phyloP scores from a whole-genome alignment of 2,888 invertebrate genomes.

The Drosophila cracens region DNA sequence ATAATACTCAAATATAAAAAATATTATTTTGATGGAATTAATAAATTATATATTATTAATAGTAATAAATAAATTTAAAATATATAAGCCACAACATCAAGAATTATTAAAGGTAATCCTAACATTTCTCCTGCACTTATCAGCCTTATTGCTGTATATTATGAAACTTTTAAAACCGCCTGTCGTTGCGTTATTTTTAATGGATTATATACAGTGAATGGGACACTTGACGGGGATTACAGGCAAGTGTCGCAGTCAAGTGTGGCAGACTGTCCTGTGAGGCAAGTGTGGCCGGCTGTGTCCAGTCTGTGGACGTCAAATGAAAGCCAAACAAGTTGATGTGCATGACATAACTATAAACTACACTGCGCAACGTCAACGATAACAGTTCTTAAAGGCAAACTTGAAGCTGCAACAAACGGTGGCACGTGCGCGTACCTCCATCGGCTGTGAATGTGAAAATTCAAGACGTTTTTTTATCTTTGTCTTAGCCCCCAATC shows the following conservation, averaged over 20 bases:
- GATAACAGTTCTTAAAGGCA: not conserved
- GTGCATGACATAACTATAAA: slow-evolving; percentile 58
- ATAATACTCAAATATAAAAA: not conserved
- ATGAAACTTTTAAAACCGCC: slow-evolving; percentile 12
- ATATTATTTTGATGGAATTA: not conserved
- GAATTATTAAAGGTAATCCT: not conserved
- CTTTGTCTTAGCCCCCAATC: slow-evolving; percentile 12
- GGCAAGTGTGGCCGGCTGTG: slow-evolving; percentile 40
- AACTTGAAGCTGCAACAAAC: slow-evolving; percentile 8
- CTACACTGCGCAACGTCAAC: slow-evolving; percentile 26
- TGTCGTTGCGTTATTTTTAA: slow-evolving; percentile 44
- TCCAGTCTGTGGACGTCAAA: slow-evolving; percentile 61
- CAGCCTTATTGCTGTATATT: not conserved
- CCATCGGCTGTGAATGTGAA: slow-evolving; percentile 56
- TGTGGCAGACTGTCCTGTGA: slow-evolving; percentile 9
- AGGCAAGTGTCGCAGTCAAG: slow-evolving; percentile 59
- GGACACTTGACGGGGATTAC: slow-evolving; percentile 60
- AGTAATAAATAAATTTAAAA: not conserved
- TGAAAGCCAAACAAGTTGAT: slow-evolving; percentile 78
- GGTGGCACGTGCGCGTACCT: slow-evolving; percentile 48
- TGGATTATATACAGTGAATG: slow-evolving; percentile 58
- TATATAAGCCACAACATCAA: too few relatives aligned
- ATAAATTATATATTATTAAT: not conserved
- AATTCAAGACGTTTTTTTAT: slow-evolving; percentile 16
- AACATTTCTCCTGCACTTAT: not conserved